Conservation (phyloP, 2,888 invertebrate species). For the Tricholauxania praeusta region DNA sequence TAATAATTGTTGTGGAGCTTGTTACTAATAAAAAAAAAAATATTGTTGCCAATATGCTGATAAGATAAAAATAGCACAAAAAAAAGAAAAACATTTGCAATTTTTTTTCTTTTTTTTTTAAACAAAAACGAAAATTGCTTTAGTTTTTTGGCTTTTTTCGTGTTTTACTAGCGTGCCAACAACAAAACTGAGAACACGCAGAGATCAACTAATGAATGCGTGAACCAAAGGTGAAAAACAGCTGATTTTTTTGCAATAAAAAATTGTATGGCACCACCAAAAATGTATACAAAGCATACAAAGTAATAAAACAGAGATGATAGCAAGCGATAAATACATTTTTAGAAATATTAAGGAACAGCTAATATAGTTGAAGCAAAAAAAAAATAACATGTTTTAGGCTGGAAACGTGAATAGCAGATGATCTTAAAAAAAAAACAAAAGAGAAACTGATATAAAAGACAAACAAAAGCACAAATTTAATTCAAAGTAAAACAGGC, state of each 20-base stretch:
- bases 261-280: background rate
- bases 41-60: constrained; percentile 19
- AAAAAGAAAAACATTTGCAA: background rate
- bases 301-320: too few species aligned
- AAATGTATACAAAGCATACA: too few species aligned
- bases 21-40: background rate
- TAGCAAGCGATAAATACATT: too few species aligned
- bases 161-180: background rate
- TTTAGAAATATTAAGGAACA: too few species aligned
- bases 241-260: constrained; percentile 20
- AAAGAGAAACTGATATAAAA: too few species aligned
- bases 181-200: constrained; percentile 16
- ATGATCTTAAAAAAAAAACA: too few species aligned
- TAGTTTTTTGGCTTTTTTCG: background rate
- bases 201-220: constrained; percentile 20
- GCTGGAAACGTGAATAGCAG: too few species aligned
- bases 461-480: too few species aligned
- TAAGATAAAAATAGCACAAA: constrained; percentile 24
- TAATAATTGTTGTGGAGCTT: too few species aligned
- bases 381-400: too few species aligned
- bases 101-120: too few species aligned
- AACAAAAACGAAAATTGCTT: background rate
- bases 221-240: constrained; percentile 19
- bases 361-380: too few species aligned
- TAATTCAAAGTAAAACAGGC: background rate